phyloP scores from a whole-genome alignment of 2,113 vertebrate genomes.

The Dicrurus megarhynchus region DNA sequence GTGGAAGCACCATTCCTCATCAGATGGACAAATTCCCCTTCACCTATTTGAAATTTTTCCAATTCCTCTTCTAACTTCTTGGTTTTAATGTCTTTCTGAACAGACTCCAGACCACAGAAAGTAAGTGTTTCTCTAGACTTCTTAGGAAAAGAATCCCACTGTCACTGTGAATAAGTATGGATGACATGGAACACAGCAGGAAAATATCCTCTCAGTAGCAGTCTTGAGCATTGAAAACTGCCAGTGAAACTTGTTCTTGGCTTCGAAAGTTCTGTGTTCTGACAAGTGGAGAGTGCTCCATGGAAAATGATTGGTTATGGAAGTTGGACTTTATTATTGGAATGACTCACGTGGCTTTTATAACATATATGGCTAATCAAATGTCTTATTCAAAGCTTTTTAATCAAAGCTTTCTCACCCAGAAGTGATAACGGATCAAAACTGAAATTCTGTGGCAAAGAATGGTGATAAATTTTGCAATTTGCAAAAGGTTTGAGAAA shows the following conservation, averaged over 20 bases:
- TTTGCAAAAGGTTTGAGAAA: neutral
- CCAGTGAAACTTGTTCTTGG: neutral
- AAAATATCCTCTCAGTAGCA: neutral
- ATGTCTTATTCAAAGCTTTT: neutral
- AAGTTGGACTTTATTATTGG: neutral
- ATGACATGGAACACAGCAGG: neutral
- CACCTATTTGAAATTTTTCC: neutral
- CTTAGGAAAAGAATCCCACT: neutral
- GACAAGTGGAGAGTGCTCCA: neutral
- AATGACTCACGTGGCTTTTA: neutral
- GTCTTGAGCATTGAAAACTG: neutral
- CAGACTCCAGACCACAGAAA: neutral
- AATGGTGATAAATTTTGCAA: neutral
- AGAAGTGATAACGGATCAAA: neutral
- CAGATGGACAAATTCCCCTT: neutral
- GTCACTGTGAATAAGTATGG: neutral
- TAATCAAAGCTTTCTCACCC: neutral
- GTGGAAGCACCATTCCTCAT: neutral
- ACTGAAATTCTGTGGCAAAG: neutral
- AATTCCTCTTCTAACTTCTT: neutral
- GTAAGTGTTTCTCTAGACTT: neutral
- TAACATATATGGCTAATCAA: accelerated
- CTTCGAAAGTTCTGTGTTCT: neutral
- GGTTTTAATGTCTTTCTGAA: neutral
- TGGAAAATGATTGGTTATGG: neutral